Evolutionary conservation across 1,140 invertebrate species (phyloP), one percentile per base, ranked within the genome.

Genomic region (Nasonia longicornis): DNA sequence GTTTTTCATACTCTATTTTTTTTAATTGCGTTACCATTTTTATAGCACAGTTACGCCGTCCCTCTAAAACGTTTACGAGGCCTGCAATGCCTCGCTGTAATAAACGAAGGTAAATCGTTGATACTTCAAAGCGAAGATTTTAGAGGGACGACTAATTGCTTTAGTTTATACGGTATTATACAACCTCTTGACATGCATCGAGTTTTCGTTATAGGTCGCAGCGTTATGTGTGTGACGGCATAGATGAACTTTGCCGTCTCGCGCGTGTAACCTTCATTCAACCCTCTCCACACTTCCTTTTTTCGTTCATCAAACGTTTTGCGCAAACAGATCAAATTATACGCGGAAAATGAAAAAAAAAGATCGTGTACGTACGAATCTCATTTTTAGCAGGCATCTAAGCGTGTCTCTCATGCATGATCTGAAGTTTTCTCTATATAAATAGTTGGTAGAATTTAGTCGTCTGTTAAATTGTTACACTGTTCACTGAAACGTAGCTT

Each of bases 261-360:
- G 52, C 52, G 52, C 20, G 20, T 58, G 35, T 31, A 26, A 35
- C 69, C 26, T 67, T 67, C 20, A 77, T 76, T 79, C 77, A 71
- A 6, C 16, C 72, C 77, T 16, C n/a, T 20, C 31, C 42, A 22
- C 52, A 12, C 74, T 2, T 69, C 38, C 63, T 69, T 38, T 71
- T 52, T 58, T 76, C 75, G 69, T 52, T 81, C 82, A 76, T 64
- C 58, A 26, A 66, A 3, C 6, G 3, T n/a, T n/a, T 58, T 58
- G 20, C 52, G 52, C 52, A n/a, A 42, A 42, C 38, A 11, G 8
- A n/a, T 4, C 42, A 14, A 3, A 48, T 26, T 48, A 48, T 35
- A 35, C 31, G 31, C 38, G 38, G 38, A 48, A 48, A 14, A 26
- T 26, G 26, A 48, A 48, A 16, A 0, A 16, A 48, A 48, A 14